Conservation (phyloP, 2,888 invertebrate species). For the Pimpla rufipes region DNA sequence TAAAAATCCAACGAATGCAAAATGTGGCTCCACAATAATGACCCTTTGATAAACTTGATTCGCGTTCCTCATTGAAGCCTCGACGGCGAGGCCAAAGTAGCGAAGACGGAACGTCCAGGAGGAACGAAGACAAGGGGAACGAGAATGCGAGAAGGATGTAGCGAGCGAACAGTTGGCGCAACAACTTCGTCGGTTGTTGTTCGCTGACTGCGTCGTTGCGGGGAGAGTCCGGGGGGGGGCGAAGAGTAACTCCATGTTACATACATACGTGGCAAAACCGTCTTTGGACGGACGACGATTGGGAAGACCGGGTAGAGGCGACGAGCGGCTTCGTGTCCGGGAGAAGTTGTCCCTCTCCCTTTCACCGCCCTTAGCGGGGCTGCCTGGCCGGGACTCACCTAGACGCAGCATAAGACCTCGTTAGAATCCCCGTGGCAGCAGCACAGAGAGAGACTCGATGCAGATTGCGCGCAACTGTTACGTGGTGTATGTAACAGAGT, state of each 20-base stretch:
- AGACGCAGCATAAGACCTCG: slow-evolving; percentile 45
- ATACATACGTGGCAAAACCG: too few relatives aligned
- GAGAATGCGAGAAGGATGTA: background rate
- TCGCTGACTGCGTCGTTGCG: slow-evolving; percentile 68
- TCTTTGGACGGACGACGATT: background rate
- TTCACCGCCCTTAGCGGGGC: slow-evolving; percentile 38
- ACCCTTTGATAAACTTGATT: too few relatives aligned
- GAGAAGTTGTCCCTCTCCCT: slow-evolving; percentile 25
- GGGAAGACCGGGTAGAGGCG: background rate
- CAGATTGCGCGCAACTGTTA: slow-evolving; percentile 51
- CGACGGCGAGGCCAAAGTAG: too few relatives aligned
- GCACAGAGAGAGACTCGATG: slow-evolving; percentile 46
- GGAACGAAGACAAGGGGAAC: too few relatives aligned
- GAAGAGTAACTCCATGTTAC: too few relatives aligned
- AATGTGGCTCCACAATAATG: too few relatives aligned
- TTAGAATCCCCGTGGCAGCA: slow-evolving; percentile 51
- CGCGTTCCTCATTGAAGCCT: too few relatives aligned
- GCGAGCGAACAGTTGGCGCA: slow-evolving; percentile 61
- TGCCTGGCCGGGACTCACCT: slow-evolving; percentile 23
- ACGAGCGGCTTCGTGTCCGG: slow-evolving; percentile 14
- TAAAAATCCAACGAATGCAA: too few relatives aligned
- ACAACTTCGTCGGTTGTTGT: slow-evolving; percentile 69
- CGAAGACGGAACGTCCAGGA: too few relatives aligned
- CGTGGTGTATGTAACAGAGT: slow-evolving; percentile 5
- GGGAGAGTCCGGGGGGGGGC: background rate